Conservation (phyloP, 2,113 vertebrate genomes). For the Hippoglossus stenolepis region DNA sequence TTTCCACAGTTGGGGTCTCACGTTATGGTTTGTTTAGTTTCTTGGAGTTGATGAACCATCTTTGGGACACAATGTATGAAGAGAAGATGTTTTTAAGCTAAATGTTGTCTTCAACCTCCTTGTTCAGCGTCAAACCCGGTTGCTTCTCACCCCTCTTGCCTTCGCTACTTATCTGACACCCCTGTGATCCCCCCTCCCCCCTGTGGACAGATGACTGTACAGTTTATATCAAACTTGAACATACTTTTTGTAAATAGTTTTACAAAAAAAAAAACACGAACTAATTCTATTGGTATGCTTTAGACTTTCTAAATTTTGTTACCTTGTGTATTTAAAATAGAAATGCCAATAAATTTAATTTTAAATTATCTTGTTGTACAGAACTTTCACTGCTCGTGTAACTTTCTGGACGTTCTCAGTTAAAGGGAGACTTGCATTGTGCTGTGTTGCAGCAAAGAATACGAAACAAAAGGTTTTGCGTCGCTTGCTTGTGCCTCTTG, state of each 20-base stretch:
- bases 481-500: slow-evolving; percentile 48
- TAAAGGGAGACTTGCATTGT: not conserved
- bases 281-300: slow-evolving; percentile 77
- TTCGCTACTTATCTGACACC: slow-evolving; percentile 51
- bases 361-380: slow-evolving; percentile 52
- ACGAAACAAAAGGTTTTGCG: not conserved
- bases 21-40: slow-evolving; percentile 55
- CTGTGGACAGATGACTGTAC: slow-evolving; percentile 80
- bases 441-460: slow-evolving; percentile 61
- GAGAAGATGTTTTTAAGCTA: slow-evolving; percentile 72
- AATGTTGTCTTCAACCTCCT: slow-evolving; percentile 70
- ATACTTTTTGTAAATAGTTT: slow-evolving; percentile 85
- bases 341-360: slow-evolving; percentile 82
- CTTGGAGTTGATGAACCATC: slow-evolving; percentile 40
- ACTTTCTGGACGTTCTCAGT: not conserved
- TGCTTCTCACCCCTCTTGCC: slow-evolving; percentile 35
- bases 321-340: slow-evolving; percentile 75
- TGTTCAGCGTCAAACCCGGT: slow-evolving; percentile 49
- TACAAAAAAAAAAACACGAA: slow-evolving; percentile 62
- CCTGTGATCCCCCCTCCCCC: slow-evolving; percentile 11
- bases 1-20: slow-evolving; percentile 68
- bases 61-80: slow-evolving; percentile 77
- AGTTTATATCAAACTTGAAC: slow-evolving; percentile 79
- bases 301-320: slow-evolving; percentile 77
- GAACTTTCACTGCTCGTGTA: not conserved